These are phyloP conservation scores for Phengaris arion DNA, from an alignment of 2,888 invertebrate genomes.

Conservation along the genomic window DNA sequence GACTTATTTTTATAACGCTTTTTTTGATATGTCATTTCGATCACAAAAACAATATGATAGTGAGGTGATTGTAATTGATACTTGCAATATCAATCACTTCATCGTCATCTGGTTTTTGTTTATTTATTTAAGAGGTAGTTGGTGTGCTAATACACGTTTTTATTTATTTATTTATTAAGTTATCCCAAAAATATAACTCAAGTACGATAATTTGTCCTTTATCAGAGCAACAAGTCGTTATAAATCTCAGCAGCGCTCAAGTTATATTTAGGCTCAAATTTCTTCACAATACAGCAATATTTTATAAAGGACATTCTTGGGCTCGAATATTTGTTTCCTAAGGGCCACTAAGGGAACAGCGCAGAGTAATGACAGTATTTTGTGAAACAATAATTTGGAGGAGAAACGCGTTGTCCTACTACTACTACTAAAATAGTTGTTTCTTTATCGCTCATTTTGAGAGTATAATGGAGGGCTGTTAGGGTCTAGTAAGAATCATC, in stretches of 20 bases:
- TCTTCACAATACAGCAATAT: slow-evolving; percentile 19
- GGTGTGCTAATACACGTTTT: no score
- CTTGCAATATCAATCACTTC: no score
- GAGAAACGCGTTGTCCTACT: not conserved
- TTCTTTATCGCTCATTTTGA: slow-evolving; percentile 12
- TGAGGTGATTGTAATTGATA: no score
- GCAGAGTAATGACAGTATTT: not conserved
- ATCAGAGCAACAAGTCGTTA: not conserved
- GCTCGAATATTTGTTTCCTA: slow-evolving; percentile 11
- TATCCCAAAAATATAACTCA: not conserved
- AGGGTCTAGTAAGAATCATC: not conserved
- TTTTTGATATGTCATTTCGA: not conserved
- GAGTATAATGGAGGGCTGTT: not conserved
- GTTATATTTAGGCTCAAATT: slow-evolving; percentile 4
- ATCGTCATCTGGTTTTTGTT: no score
- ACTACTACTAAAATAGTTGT: not conserved
- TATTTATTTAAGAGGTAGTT: no score
- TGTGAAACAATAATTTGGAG: slow-evolving; percentile 7
- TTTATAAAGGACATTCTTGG: slow-evolving; percentile 15
- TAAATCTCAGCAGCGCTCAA: not conserved
- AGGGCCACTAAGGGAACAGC: slow-evolving; percentile 16
- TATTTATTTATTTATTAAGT: no score
- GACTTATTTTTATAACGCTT: no score
- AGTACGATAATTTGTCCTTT: not conserved
- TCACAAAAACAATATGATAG: not conserved